Base-by-base conservation (phyloP, 1,140 invertebrate genomes). In the Nixonia krombeini region DNA sequence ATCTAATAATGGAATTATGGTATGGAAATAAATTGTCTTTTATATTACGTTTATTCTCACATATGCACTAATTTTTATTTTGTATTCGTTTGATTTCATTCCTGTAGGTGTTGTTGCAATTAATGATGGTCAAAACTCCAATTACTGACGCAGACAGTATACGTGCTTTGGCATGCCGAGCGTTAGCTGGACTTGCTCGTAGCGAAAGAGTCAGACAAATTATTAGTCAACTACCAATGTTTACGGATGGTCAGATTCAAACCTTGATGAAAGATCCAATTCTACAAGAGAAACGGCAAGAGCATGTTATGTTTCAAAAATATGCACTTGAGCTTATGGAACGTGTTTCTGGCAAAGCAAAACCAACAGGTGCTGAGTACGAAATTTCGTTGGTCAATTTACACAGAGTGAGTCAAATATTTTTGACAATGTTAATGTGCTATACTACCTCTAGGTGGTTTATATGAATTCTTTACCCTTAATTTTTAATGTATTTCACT, bases 61-160 rank as follows among this genome's bases (percentile, higher is more conserved):
- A 25, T 3, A 21, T 42, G 5, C 12, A 42, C 2, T 28, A 49
- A 49, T 35, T 18, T 5, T 56, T 18, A 52, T 26, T 33, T 56
- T 21, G n/a, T 7, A 12, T 46, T 45, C 41, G 26, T n/a, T 53
- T 26, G 35, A 6, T 33, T 8, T 52, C 42, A 62, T 52, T 21
- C 44, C 28, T 44, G 5, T 59, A 90, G 89, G 88, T 92, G 28
- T 78, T 94, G 13, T 76, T 94, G 0, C 91, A 91, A 63, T 85
- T 98, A 26, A 92, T 99, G 89, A 91, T 93, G 80, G 91, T 94
- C 4, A 98, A 98, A 86, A 92, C 92, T 6, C 97, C 97, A 0
- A 95, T 99, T 15, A 98, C 96, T 0, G 97, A 99, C 87, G 97
- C 97, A 2, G 97, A 99, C 85, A 92, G 91, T 31, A 93, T 99